Evolutionary conservation across 2,113 vertebrate species (phyloP).

Genomic region (Stercorarius parasiticus): DNA sequence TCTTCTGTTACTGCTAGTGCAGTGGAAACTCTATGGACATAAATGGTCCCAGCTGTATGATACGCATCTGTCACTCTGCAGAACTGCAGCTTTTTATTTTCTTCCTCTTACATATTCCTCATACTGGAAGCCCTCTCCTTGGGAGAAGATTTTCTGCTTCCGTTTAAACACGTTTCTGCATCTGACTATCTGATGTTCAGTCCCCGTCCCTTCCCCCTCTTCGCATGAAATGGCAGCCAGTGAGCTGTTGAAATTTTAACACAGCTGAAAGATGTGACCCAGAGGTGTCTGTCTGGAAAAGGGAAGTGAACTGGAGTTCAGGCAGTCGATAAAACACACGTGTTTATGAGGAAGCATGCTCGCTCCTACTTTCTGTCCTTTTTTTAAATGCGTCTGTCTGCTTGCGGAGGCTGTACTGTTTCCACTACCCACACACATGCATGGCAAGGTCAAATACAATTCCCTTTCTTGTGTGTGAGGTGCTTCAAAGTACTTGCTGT

Average conservation of each 20-base stretch:
- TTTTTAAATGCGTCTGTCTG: neutral
- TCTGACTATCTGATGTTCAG: neutral
- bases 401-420: neutral
- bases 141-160: neutral
- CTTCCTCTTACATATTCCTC: neutral
- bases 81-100: neutral
- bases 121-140: neutral
- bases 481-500: neutral
- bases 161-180: neutral
- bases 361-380: neutral
- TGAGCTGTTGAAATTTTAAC: neutral
- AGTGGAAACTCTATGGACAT: neutral
- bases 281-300: neutral
- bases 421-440: rapidly evolving
- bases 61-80: neutral
- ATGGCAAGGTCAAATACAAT: neutral
- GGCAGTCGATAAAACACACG: neutral
- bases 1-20: neutral
- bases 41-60: neutral
- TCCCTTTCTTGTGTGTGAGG: neutral
- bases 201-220: neutral
- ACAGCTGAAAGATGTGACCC: neutral
- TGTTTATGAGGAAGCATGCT: neutral
- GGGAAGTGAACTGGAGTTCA: neutral
- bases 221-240: neutral